Percentiles rank a stretch among this genome's conserved stretches.
Evolutionary conservation across 2,797 vertebrate species (phyloP).

Genomic region (Sebastes alutus): DNA sequence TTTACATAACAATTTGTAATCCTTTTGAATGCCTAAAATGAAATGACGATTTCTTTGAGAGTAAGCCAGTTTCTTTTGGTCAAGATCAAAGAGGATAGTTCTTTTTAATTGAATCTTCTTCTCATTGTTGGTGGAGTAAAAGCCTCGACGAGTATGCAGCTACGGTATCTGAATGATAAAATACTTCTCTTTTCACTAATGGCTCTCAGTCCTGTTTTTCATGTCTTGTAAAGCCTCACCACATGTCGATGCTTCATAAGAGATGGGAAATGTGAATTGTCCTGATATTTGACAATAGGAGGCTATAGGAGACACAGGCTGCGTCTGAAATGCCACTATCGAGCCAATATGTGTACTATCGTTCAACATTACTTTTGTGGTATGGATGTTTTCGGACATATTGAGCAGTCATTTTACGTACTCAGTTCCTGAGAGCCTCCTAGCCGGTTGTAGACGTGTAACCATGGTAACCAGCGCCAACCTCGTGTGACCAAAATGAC

Average conservation of each 20-base stretch:
- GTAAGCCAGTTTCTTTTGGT: neutral
- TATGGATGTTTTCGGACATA: no score
- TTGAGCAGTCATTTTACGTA: accelerated
- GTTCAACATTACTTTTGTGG: no score
- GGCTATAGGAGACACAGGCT: neutral
- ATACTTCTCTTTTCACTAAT: neutral
- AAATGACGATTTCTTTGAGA: neutral
- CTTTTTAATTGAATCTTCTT: neutral
- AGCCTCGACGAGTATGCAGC: neutral
- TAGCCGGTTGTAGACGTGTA: no score
- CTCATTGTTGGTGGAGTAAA: neutral
- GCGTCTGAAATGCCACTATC: accelerated
- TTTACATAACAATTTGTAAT: constrained; percentile 11
- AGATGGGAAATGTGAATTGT: neutral
- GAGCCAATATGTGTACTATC: accelerated
- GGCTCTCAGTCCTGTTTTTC: neutral
- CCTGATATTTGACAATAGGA: neutral
- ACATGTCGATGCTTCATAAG: neutral
- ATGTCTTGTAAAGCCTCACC: neutral
- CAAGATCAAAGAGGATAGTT: neutral
- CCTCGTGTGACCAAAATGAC: no score
- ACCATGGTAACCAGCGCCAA: no score
- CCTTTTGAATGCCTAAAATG: neutral
- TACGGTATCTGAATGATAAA: neutral
- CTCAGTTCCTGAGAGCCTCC: no score